Evolutionary conservation across 2,888 invertebrate species (phyloP).

Genomic region (Bombylius major): DNA sequence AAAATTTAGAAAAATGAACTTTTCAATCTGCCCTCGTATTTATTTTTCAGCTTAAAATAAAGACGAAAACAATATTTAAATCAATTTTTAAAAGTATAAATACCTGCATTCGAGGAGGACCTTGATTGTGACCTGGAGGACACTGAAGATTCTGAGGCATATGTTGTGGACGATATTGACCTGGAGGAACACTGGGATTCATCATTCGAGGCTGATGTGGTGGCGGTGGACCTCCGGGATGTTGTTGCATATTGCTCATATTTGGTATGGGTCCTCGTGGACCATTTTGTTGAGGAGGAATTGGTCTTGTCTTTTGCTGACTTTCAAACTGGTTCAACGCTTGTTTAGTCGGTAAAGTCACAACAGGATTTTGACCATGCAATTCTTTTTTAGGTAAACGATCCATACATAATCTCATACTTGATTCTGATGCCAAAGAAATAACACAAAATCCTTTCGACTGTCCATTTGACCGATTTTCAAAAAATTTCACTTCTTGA

Average conservation of each 20-base stretch:
- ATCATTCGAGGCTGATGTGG: slow-evolving; percentile 44
- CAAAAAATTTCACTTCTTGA: slow-evolving; percentile 97
- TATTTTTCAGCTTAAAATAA: too few relatives aligned
- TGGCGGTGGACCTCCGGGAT: slow-evolving; percentile 38
- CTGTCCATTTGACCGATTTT: slow-evolving; percentile 96
- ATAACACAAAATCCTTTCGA: slow-evolving; percentile 97
- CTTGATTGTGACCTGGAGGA: slow-evolving; percentile 46
- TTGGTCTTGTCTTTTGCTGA: slow-evolving; percentile 78
- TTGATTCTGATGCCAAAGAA: slow-evolving; percentile 83
- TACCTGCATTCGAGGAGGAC: slow-evolving; percentile 49
- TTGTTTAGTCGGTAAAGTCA: slow-evolving; percentile 91
- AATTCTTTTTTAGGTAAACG: slow-evolving; percentile 89
- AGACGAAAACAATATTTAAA: too few relatives aligned
- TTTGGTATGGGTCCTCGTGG: slow-evolving; percentile 38
- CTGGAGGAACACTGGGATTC: slow-evolving; percentile 44
- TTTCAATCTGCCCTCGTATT: too few relatives aligned
- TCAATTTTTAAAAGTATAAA: slow-evolving; percentile 1
- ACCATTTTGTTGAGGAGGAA: slow-evolving; percentile 53
- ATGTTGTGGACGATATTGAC: slow-evolving; percentile 45
- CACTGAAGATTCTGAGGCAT: slow-evolving; percentile 45
- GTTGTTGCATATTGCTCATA: slow-evolving; percentile 38
- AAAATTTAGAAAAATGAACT: too few relatives aligned
- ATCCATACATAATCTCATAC: slow-evolving; percentile 81
- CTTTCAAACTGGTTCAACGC: slow-evolving; percentile 77
- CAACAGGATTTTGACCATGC: slow-evolving; percentile 89